Evolutionary conservation across 2,113 vertebrate genomes (phyloP), one percentile per base, ranked within the genome.

Genomic region (Ibidorhyncha struthersii): DNA sequence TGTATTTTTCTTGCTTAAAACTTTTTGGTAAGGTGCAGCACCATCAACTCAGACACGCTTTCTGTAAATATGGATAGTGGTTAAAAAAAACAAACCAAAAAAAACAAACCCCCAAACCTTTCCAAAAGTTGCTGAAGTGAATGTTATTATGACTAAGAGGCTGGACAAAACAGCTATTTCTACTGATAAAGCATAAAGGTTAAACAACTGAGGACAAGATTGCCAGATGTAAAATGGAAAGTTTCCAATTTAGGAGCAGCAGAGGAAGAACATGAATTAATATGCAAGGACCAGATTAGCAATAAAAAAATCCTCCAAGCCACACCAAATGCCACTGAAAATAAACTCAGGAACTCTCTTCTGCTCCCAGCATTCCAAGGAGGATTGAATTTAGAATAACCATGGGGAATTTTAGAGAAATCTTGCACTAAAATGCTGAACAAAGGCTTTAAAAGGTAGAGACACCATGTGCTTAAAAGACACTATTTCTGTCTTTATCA

Each of bases 331-430:
- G 89, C 94, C 82, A 95, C 30, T 94, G 89, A 93, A 97, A 96
- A 97, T 88, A 97, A 97, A 97, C 89, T 81, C 94, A 84, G 69
- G 49, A 96, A 96, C 81, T 82, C 69, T 93, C 72, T 73, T 80
- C 70, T 91, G 73, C 73, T 97, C 92, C 34, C 36, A 76, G 78
- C 92, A 87, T 96, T 97, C 96, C 95, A 93, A 70, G 47, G 70
- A 92, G 81, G 74, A 86, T 4, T 92, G 89, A 91, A 93, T 91
- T 92, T 92, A 91, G 89, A 95, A 92, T 47, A 96, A 91, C 66
- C 70, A 87, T 66, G 77, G 36, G 63, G 86, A 95, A 95, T 94
- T 94, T 88, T 38, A 90, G 49, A 95, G 38, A 90, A 93, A 70
- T 80, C 55, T 83, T 91, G 87, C 36, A 65, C 49, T 69, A 58